Evolutionary conservation across 2,888 invertebrate species (phyloP), one percentile per base, ranked within the genome.

Genomic region (Dinocampus coccinellae): DNA sequence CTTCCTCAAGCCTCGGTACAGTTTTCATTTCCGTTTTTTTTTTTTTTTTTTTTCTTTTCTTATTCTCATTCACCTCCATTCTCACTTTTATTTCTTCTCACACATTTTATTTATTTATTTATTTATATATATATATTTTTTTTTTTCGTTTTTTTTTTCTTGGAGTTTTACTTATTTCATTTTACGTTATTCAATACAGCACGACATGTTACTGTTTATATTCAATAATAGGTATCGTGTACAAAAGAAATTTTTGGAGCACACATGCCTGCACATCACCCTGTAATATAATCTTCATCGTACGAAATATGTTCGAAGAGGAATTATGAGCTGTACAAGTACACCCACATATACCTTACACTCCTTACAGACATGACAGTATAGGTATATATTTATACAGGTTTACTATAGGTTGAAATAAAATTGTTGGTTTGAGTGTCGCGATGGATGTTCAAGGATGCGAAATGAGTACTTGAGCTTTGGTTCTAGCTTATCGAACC

Each of bases 401-500:
- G n/a, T n/a, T n/a, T n/a, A n/a, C n/a, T n/a, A n/a, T n/a, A n/a
- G n/a, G n/a, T n/a, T n/a, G n/a, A 42, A 64, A 64, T 42, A 61
- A 61, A 58, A 42, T 36, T 60, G 47, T 62, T 16, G 55, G 52
- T 29, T 55, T 63, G 64, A 53, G 47, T 55, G 34, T 57, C 47
- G 61, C 47, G 75, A 72, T 69, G 58, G 58, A 63, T 26, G 66
- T 72, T 80, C 78, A 77, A 79, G 81, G 79, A 80, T 80, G 81
- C 76, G 79, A 78, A 81, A 81, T 79, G 78, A 79, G 75, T 74
- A 76, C 76, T 70, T 73, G 70, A 76, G 77, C 75, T 71, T 47
- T 47, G 76, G 72, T 76, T 74, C 75, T 75, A 68, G 74, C 68
- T 77, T 80, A 79, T 78, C 79, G 79, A 81, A 82, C 77, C 79